Conservation (phyloP, 2,888 invertebrate species). For the Meandrusa payeni region DNA sequence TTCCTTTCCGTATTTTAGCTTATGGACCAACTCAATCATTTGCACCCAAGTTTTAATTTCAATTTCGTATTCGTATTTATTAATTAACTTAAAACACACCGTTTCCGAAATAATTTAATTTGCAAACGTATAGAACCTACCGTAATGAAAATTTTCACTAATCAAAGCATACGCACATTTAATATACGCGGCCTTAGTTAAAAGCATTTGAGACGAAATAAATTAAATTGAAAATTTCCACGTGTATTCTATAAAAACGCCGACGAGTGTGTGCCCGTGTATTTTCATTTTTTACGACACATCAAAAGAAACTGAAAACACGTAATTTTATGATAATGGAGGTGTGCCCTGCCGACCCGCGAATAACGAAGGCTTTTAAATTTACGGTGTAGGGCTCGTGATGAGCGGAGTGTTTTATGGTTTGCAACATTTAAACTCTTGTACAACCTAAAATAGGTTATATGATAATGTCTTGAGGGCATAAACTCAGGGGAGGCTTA, state of each 20-base stretch:
- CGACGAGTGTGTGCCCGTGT: constrained; percentile 46
- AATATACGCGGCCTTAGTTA: constrained; percentile 1
- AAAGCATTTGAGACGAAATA: constrained; percentile 24
- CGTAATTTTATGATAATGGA: constrained; percentile 78
- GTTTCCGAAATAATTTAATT: no score
- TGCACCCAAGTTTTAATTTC: no score
- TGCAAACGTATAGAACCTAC: background rate
- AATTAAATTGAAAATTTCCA: constrained; percentile 31
- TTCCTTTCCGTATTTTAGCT: no score
- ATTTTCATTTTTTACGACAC: constrained; percentile 70
- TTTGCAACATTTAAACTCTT: constrained; percentile 57
- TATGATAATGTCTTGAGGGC: constrained; percentile 29
- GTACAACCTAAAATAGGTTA: constrained; percentile 15
- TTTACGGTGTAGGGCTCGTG: constrained; percentile 63
- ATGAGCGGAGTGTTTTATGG: constrained; percentile 63
- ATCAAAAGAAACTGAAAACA: constrained; percentile 77
- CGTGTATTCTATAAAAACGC: constrained; percentile 28
- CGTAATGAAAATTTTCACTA: constrained; percentile 11
- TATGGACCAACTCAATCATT: no score
- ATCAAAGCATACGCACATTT: constrained; percentile 17
- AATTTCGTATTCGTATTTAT: no score
- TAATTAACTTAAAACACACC: no score
- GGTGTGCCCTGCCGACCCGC: constrained; percentile 54
- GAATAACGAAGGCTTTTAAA: constrained; percentile 71
- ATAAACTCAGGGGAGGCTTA: constrained; percentile 30